Evolutionary conservation across 2,797 vertebrate species (phyloP), one percentile per base, ranked within the genome.

Genomic region (Orientallactaga sibirica): DNA sequence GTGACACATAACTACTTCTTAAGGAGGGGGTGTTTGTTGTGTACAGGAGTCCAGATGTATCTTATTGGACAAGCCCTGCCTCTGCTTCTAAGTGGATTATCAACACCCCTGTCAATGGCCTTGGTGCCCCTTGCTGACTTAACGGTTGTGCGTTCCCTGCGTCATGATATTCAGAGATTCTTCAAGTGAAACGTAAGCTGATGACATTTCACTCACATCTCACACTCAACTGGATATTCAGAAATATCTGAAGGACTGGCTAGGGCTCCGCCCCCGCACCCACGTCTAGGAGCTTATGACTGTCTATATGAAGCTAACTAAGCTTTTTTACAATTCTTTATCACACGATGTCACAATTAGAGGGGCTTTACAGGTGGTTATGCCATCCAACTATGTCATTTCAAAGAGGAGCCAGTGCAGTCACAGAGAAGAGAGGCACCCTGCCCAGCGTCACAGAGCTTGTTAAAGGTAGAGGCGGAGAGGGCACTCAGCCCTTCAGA

Each of bases 381-480:
- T 14, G 66, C 48, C 18, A 37, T 88, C 27, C 70, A 43, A 25
- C 33, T 3, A 64, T 41, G 37, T 67, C 27, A 14, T 70, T 93
- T 91, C 86, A 52, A 84, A 94, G 77, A 94, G n/a, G 73, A 84
- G 52, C 62, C 3, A 1, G 78, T 37, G 0, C 58, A 10, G 68
- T 41, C 48, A 93, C 74, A 68, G 92, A 79, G 79, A 94, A 20
- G 33, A 52, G 94, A 85, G 58, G 58, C 24, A 9, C 20, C 67
- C 52, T 7, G 5, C 55, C 66, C 64, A 8, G 64, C 73, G 79
- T 58, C 90, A 62, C 70, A 33, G 86, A 94, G 81, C 88, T 76
- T 12, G 1, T 77, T 67, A 37, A 61, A 6, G 5, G 37, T 9
- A 7, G 80, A 67, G 15, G 71, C 76, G 43, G 67, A 33, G 24